Conservation (phyloP, 2,888 invertebrate genomes). For the Sceliomorpha sp. region DNA sequence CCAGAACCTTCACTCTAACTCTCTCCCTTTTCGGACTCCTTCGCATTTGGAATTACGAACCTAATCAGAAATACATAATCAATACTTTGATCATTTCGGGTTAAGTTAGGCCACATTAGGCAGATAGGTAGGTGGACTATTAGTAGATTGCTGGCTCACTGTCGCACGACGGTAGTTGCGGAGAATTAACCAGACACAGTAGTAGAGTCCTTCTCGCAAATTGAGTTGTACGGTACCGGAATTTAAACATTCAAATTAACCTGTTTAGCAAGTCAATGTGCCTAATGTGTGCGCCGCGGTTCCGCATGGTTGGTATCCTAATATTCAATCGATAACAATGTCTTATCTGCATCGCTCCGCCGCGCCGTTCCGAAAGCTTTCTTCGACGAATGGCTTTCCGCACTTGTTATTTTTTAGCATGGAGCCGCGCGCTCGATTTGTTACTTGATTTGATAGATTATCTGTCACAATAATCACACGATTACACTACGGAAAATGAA, state of each 20-base stretch:
- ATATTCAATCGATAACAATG: slow-evolving; percentile 71
- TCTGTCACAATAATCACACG: too few species aligned
- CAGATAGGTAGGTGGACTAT: slow-evolving; percentile 21
- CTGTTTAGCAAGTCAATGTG: slow-evolving; percentile 76
- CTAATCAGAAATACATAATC: neutral
- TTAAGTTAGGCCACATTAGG: slow-evolving; percentile 6
- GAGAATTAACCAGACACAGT: slow-evolving; percentile 64
- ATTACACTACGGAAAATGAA: too few species aligned
- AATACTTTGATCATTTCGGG: slow-evolving; percentile 6
- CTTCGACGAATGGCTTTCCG: slow-evolving; percentile 2
- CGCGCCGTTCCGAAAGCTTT: slow-evolving; percentile 5
- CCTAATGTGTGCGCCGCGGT: slow-evolving; percentile 68
- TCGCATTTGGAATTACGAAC: too few species aligned
- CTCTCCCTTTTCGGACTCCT: too few species aligned
- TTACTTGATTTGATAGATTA: too few species aligned
- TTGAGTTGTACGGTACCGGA: slow-evolving; percentile 74
- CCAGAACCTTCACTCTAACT: too few species aligned
- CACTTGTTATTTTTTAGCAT: slow-evolving; percentile 8
- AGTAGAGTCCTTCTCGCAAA: slow-evolving; percentile 70
- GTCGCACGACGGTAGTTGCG: slow-evolving; percentile 35
- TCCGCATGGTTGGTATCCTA: slow-evolving; percentile 60
- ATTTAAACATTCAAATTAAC: slow-evolving; percentile 79
- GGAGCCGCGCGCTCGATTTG: too few species aligned
- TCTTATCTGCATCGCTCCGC: slow-evolving; percentile 33
- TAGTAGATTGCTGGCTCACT: slow-evolving; percentile 31